A percentile compares a stretch with the other conserved stretches of the same genome.
phyloP scores from a whole-genome alignment of 2,113 vertebrate species.

The Heterotis niloticus region DNA sequence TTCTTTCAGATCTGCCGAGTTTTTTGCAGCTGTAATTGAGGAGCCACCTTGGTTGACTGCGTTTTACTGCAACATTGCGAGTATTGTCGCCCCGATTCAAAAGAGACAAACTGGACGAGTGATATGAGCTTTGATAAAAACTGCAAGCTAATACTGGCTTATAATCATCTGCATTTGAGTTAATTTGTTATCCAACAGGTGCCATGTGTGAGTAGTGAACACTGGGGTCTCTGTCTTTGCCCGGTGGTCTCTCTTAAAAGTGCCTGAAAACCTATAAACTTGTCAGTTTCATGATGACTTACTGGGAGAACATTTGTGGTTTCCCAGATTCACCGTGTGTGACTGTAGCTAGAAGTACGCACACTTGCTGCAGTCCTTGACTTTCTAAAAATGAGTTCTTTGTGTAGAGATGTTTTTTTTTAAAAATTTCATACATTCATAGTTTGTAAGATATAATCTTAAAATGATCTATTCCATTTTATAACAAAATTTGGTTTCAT shows the following conservation, averaged over 20 bases:
- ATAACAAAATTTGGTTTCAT: background rate
- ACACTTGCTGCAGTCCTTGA: background rate
- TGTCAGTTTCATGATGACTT: conserved; percentile 35
- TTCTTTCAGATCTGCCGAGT: background rate
- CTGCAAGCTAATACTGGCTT: conserved; percentile 48
- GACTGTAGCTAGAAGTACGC: background rate
- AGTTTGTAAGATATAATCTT: background rate
- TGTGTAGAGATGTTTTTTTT: background rate
- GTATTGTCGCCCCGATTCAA: conserved; percentile 6
- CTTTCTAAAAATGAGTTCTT: background rate
- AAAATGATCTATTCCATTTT: no score
- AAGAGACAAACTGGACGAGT: conserved; percentile 38
- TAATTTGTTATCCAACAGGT: conserved; percentile 66
- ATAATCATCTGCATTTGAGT: conserved; percentile 43
- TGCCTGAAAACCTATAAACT: conserved; percentile 36
- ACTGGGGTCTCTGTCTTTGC: conserved; percentile 43
- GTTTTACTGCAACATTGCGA: background rate
- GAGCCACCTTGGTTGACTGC: background rate
- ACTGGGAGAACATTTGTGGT: conserved; percentile 39
- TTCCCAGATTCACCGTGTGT: background rate
- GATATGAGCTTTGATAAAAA: conserved; percentile 37
- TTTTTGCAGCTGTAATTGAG: background rate
- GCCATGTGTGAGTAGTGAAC: conserved; percentile 35
- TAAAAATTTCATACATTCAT: background rate
- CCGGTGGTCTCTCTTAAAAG: conserved; percentile 35